These are phyloP conservation scores for Eupeodes luniger DNA, from an alignment of 2,888 invertebrate species.

Conservation along the genomic window DNA sequence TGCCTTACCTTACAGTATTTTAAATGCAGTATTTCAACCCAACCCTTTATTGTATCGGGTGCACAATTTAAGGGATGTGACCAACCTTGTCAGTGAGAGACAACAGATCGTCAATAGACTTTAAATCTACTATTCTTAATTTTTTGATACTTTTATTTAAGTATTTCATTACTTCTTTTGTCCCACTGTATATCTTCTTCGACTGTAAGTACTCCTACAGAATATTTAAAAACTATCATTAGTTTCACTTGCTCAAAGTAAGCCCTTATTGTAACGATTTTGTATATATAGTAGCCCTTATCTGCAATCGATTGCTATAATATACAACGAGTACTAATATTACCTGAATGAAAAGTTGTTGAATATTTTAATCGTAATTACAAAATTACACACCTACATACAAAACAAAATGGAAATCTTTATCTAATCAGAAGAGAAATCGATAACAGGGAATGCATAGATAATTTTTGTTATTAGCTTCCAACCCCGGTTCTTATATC, in stretches of 20 bases:
- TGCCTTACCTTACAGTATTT: no score
- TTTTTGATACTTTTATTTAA: no score
- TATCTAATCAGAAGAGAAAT: constrained; percentile 66
- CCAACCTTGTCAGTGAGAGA: no score
- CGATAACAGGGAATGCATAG: constrained; percentile 63
- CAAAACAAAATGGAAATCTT: constrained; percentile 8
- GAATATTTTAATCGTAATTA: constrained; percentile 47
- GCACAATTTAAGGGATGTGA: no score
- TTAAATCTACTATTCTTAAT: no score
- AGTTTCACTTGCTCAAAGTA: not conserved
- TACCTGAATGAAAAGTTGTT: not conserved
- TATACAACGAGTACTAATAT: not conserved
- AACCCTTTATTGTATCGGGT: no score
- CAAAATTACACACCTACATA: constrained; percentile 3
- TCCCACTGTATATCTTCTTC: no score
- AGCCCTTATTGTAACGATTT: not conserved
- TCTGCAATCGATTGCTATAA: constrained; percentile 27
- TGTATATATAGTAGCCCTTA: not conserved
- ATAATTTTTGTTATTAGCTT: constrained; percentile 45
- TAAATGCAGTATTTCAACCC: no score
- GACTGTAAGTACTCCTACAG: no score
- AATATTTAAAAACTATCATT: not conserved
- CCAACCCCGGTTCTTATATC: constrained; percentile 6
- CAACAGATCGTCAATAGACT: no score
- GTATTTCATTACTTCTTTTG: no score